Conservation (phyloP, 2,113 vertebrate species). For the Sinocyclocheilus rhinocerous region DNA sequence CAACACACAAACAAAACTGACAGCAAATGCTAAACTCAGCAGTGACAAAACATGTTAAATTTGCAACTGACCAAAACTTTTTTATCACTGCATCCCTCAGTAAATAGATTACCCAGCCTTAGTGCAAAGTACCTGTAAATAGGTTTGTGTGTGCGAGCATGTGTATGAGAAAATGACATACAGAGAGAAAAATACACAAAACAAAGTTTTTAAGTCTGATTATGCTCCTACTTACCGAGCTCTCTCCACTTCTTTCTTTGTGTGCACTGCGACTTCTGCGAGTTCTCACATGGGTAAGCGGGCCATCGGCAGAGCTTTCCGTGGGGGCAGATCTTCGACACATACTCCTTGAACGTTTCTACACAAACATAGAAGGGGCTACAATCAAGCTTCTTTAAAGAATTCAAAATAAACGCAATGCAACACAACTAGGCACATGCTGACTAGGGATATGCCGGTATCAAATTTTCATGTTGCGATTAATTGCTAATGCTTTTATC, state of each 20-base stretch:
- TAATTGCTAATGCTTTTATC: no score
- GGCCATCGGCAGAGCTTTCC: conserved; percentile 60
- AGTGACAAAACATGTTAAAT: background rate
- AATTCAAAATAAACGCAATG: background rate
- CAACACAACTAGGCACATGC: background rate
- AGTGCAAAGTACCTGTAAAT: background rate
- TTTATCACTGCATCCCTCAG: background rate
- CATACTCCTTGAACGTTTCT: conserved; percentile 77
- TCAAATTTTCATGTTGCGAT: no score
- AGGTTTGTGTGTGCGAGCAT: background rate
- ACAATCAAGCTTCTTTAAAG: background rate
- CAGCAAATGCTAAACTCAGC: background rate
- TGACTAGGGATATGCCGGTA: no score
- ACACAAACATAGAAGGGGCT: background rate
- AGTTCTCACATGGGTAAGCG: conserved; percentile 57
- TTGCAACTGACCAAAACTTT: background rate
- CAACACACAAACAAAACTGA: background rate
- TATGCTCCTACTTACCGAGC: conserved; percentile 65
- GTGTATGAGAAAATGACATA: background rate
- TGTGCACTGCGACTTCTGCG: conserved; percentile 78
- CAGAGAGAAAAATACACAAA: background rate
- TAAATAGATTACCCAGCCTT: background rate
- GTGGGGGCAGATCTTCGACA: conserved; percentile 64
- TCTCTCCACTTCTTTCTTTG: conserved; percentile 63
- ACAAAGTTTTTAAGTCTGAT: background rate